Evolutionary conservation across 2,797 vertebrate genomes (phyloP).

Genomic region (Emys orbicularis): DNA sequence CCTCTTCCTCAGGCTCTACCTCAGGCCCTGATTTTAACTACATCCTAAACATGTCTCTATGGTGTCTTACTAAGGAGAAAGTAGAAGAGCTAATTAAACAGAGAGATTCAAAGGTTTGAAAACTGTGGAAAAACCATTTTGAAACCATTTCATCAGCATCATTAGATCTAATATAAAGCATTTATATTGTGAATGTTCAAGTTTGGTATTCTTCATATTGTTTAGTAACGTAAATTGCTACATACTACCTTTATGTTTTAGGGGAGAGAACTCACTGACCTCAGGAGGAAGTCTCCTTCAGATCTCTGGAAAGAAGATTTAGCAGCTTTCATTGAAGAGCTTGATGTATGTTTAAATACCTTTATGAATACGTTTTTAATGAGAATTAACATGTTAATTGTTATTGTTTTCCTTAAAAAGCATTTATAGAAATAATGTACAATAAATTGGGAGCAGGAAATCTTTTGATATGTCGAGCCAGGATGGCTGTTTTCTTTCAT

Average conservation of each 20-base stretch:
- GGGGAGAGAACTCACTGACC: slow-evolving; percentile 91
- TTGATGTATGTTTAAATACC: slow-evolving; percentile 87
- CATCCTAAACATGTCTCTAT: slow-evolving; percentile 98
- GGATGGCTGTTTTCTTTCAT: neutral
- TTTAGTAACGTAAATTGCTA: neutral
- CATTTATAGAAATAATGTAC: neutral
- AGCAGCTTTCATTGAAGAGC: slow-evolving; percentile 93
- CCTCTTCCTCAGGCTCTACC: slow-evolving; percentile 88
- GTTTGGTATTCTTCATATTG: neutral
- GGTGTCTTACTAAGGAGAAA: slow-evolving; percentile 98
- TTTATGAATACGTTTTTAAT: neutral
- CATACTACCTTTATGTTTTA: slow-evolving; percentile 74
- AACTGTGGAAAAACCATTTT: slow-evolving; percentile 47
- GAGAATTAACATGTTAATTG: neutral
- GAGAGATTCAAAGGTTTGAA: slow-evolving; percentile 93
- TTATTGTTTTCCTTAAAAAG: neutral
- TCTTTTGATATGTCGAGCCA: neutral
- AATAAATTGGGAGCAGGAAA: neutral
- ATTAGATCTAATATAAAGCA: slow-evolving; percentile 40
- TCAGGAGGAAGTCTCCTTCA: slow-evolving; percentile 90
- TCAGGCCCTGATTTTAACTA: slow-evolving; percentile 98
- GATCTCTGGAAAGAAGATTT: slow-evolving; percentile 98
- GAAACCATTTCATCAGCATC: slow-evolving; percentile 32
- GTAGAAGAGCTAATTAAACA: slow-evolving; percentile 97
- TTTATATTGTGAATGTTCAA: slow-evolving; percentile 17